A percentile compares a stretch with the other conserved stretches of the same genome.
These are phyloP conservation scores for Eurystomus gularis DNA, from an alignment of 2,113 vertebrate species.

Conservation along the genomic window DNA sequence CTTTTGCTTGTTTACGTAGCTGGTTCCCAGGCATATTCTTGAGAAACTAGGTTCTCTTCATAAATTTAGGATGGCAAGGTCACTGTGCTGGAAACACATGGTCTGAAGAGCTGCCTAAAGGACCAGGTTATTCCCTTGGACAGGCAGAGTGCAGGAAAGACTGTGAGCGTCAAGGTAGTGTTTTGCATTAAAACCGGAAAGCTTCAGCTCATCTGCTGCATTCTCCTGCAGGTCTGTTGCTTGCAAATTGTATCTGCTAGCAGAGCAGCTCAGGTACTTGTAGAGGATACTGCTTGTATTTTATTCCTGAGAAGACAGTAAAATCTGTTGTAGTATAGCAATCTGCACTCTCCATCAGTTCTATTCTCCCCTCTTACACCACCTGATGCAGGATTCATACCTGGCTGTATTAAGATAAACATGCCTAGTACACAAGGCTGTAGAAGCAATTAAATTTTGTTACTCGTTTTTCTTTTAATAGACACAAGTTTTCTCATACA, in stretches of 20 bases:
- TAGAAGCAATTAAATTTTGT: background rate
- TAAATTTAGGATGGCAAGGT: background rate
- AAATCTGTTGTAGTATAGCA: background rate
- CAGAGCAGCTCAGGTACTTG: background rate
- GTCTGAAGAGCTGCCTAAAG: background rate
- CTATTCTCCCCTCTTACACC: background rate
- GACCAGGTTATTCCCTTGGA: background rate
- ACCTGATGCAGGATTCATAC: background rate
- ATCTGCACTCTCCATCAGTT: background rate
- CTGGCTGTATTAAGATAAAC: background rate
- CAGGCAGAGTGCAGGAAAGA: background rate
- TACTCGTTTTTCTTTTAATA: background rate
- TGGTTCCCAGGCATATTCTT: background rate
- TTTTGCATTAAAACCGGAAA: background rate
- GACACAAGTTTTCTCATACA: background rate
- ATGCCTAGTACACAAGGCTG: background rate
- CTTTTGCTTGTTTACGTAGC: background rate
- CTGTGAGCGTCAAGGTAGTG: too few species aligned
- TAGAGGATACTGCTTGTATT: background rate
- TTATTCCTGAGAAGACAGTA: background rate
- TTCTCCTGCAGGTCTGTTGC: background rate
- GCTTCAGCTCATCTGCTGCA: background rate
- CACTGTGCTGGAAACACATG: background rate
- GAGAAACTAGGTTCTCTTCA: background rate
- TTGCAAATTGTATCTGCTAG: background rate